phyloP scores from a whole-genome alignment of 2,113 vertebrate species.

The Pteronura brasiliensis region DNA sequence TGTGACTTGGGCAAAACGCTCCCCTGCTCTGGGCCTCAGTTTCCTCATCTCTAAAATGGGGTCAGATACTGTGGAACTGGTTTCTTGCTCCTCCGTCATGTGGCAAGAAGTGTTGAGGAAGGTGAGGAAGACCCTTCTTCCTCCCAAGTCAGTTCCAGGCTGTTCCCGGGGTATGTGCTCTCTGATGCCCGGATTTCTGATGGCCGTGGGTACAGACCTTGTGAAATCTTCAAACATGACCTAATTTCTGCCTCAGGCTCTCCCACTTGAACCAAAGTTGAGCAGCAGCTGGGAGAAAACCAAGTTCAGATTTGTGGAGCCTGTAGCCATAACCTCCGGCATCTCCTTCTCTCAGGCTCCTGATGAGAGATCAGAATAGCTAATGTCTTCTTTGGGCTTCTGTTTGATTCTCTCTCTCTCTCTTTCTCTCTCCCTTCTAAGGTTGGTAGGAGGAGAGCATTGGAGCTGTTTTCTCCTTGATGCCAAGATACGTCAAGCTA shows the following conservation, averaged over 20 bases:
- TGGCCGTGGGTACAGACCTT: not conserved
- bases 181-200: rapidly evolving
- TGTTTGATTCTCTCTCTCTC: constrained; percentile 57
- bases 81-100: not conserved
- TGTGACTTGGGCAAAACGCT: not conserved
- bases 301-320: constrained; percentile 13
- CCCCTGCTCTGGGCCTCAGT: not conserved
- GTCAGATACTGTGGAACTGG: not conserved
- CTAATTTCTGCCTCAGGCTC: constrained; percentile 45
- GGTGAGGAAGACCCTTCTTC: not conserved
- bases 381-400: constrained; percentile 22
- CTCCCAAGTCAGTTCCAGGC: not conserved
- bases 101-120: not conserved
- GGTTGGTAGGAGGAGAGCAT: constrained; percentile 69
- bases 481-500: constrained; percentile 60
- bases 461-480: constrained; percentile 50
- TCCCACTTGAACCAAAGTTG: constrained; percentile 17
- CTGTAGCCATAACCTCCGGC: constrained; percentile 33
- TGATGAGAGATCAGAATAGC: constrained; percentile 33
- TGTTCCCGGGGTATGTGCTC: not conserved
- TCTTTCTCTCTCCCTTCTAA: constrained; percentile 28
- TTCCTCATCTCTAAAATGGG: not conserved
- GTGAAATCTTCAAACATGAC: constrained; percentile 43
- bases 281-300: not conserved
- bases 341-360: constrained; percentile 19